Evolutionary conservation across 1,140 invertebrate genomes (phyloP).

Genomic region (Heliconius eleuchia): DNA sequence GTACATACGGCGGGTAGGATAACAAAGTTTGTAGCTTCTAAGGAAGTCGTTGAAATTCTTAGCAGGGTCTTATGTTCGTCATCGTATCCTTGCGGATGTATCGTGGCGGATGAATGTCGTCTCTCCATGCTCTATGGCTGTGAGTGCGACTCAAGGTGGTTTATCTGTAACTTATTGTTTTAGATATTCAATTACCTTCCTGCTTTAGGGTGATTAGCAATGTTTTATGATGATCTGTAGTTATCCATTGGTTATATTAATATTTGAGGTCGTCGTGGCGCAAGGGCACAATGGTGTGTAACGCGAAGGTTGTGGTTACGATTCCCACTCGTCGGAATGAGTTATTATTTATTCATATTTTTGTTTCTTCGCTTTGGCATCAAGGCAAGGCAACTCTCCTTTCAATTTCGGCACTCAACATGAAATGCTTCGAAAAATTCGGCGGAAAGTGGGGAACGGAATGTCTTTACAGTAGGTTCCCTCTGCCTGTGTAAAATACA

Average conservation of each 20-base stretch:
- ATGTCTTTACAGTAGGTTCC: too few species aligned
- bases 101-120: conserved; percentile 25
- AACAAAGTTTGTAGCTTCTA: conserved; percentile 12
- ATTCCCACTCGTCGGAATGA: too few species aligned
- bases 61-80: conserved; percentile 37
- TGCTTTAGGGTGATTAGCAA: not conserved
- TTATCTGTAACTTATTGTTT: not conserved
- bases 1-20: not conserved
- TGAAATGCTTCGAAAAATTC: too few species aligned
- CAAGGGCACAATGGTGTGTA: too few species aligned
- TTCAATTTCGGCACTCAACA: too few species aligned
- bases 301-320: too few species aligned
- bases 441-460: too few species aligned
- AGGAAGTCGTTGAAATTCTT: conserved; percentile 62
- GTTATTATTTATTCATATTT: too few species aligned
- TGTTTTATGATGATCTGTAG: not conserved
- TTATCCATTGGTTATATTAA: not conserved
- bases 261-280: not conserved
- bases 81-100: conserved; percentile 37
- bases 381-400: too few species aligned
- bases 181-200: not conserved
- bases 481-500: too few species aligned
- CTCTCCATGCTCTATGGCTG: not conserved
- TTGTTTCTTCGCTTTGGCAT: too few species aligned
- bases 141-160: not conserved